Conservation (phyloP, 2,888 invertebrate species). For the Alitta virens region DNA sequence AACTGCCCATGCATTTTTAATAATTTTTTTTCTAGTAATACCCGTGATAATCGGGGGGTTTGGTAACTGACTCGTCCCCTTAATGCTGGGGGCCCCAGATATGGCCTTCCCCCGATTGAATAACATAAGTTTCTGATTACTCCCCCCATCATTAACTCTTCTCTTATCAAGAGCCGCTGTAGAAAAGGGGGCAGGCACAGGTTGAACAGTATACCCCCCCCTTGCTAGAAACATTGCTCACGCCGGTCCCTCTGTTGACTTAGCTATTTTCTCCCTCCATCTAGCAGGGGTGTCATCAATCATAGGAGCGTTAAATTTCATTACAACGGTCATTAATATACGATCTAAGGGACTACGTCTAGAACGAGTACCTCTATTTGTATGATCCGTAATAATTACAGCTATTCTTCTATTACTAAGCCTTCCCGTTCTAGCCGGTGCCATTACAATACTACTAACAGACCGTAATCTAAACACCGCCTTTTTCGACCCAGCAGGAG, state of each 20-base stretch:
- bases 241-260: slow-evolving; percentile 69
- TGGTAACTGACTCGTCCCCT: slow-evolving; percentile 77
- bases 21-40: slow-evolving; percentile 75
- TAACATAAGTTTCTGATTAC: slow-evolving; percentile 79
- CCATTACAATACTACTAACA: slow-evolving; percentile 75
- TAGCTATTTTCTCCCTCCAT: slow-evolving; percentile 76
- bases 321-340: slow-evolving; percentile 74
- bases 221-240: slow-evolving; percentile 67
- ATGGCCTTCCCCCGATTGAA: slow-evolving; percentile 81
- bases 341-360: slow-evolving; percentile 64
- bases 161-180: slow-evolving; percentile 67
- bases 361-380: slow-evolving; percentile 71
- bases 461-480: slow-evolving; percentile 79
- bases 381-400: slow-evolving; percentile 71
- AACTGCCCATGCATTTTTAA: slow-evolving; percentile 77
- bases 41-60: slow-evolving; percentile 68
- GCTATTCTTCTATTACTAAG: slow-evolving; percentile 68
- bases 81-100: slow-evolving; percentile 76
- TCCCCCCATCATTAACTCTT: slow-evolving; percentile 71
- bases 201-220: slow-evolving; percentile 77
- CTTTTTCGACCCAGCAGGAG: slow-evolving; percentile 78
- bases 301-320: slow-evolving; percentile 78
- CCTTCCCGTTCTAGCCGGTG: slow-evolving; percentile 75
- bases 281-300: slow-evolving; percentile 69
- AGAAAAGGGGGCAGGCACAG: slow-evolving; percentile 73